A percentile compares a stretch with the other conserved stretches of the same genome.
Evolutionary conservation across 2,888 invertebrate species (phyloP).

Genomic region (Odontothrips loti): DNA sequence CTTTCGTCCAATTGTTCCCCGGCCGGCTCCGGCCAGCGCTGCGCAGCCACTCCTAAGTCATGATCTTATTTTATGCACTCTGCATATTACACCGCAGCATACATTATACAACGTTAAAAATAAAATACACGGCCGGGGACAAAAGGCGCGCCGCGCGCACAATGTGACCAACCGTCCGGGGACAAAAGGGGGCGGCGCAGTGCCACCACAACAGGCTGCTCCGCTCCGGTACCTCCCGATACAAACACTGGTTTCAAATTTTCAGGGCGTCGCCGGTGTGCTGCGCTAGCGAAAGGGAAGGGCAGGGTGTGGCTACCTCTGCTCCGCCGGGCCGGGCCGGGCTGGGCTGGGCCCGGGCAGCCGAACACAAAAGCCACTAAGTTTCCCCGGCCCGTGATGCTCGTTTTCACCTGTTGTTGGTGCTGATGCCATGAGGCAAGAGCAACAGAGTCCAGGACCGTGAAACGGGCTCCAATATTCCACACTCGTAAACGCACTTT

Average conservation of each 20-base stretch:
- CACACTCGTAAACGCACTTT: too few species aligned
- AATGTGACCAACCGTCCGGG: background rate
- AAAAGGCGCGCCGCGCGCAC: background rate
- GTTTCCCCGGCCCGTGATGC: too few species aligned
- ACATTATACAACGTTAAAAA: background rate
- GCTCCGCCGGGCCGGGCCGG: too few species aligned
- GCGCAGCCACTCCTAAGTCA: background rate
- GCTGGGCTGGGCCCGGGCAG: too few species aligned
- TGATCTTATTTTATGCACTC: constrained; percentile 3
- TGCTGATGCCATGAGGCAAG: too few species aligned
- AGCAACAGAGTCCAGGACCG: too few species aligned
- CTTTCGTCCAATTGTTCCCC: too few species aligned
- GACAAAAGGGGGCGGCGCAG: background rate
- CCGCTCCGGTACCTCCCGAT: background rate
- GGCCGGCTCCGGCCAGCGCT: too few species aligned
- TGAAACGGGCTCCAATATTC: too few species aligned
- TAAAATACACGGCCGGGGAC: background rate
- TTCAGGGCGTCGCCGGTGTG: background rate
- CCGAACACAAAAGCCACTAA: too few species aligned
- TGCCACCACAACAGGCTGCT: too few species aligned
- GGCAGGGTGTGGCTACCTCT: background rate
- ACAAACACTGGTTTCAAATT: background rate
- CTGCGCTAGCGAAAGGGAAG: background rate
- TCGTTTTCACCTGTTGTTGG: too few species aligned
- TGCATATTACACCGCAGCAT: background rate